A percentile compares a stretch with the other conserved stretches of the same genome.
Conservation (phyloP, 2,797 vertebrate genomes). For the Melanotaenia parkinsoni region DNA sequence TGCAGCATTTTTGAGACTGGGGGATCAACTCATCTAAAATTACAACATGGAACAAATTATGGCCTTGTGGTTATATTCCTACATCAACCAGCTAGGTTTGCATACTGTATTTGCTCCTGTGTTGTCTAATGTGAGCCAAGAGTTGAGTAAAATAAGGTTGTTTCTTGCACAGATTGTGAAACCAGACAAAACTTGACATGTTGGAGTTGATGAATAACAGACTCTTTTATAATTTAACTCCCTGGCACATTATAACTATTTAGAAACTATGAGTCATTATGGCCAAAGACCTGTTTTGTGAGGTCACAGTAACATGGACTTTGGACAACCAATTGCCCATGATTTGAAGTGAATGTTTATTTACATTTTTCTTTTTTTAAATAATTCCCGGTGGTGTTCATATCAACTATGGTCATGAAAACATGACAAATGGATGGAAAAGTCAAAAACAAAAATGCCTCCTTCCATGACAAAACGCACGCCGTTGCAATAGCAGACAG, state of each 20-base stretch:
- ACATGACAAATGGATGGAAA: not conserved
- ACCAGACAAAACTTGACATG: not conserved
- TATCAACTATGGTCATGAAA: not conserved
- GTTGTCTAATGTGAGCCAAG: not conserved
- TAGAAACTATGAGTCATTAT: not conserved
- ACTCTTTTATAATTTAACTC: not conserved
- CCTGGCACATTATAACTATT: not conserved
- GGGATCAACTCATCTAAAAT: constrained; percentile 5
- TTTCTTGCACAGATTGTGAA: not conserved
- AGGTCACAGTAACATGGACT: not conserved
- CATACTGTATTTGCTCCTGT: not conserved
- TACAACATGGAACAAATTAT: not conserved
- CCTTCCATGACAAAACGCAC: not conserved
- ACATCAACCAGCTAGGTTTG: not conserved
- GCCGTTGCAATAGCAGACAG: not conserved
- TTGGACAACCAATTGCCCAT: not conserved
- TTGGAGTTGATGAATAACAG: not conserved
- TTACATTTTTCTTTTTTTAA: not conserved
- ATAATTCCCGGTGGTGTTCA: not conserved
- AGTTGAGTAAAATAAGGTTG: not conserved
- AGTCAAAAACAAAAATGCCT: too few relatives aligned
- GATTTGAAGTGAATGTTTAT: not conserved
- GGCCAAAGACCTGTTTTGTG: not conserved
- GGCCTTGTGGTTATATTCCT: not conserved
- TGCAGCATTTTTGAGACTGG: constrained; percentile 20